These are phyloP conservation scores for Hemibagrus guttatus DNA, from an alignment of 2,797 vertebrate species.

Conservation along the genomic window DNA sequence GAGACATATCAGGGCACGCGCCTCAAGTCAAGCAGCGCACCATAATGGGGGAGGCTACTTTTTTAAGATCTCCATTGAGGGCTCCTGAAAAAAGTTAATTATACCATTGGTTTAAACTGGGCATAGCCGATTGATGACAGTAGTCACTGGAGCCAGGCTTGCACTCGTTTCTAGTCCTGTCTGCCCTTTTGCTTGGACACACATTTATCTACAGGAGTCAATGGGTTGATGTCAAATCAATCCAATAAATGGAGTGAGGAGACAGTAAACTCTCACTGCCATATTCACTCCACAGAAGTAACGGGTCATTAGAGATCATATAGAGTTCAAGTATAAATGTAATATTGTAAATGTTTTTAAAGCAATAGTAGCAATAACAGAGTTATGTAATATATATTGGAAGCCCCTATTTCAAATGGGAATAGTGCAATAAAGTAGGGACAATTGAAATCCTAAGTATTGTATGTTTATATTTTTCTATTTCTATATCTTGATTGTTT, in stretches of 20 bases:
- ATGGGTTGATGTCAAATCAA: conserved; percentile 62
- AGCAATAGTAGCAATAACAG: neutral
- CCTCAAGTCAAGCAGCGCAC: conserved; percentile 48
- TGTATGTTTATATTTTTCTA: too few relatives aligned
- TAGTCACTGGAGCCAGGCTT: conserved; percentile 51
- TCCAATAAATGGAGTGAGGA: conserved; percentile 52
- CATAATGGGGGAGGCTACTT: conserved; percentile 56
- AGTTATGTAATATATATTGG: neutral
- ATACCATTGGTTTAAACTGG: conserved; percentile 49
- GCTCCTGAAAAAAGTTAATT: conserved; percentile 52
- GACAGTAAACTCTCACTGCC: neutral
- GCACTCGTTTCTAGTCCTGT: conserved; percentile 55
- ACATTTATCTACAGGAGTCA: conserved; percentile 32
- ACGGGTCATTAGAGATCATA: neutral
- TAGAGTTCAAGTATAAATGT: neutral
- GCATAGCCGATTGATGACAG: conserved; percentile 50
- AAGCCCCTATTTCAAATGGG: too few relatives aligned
- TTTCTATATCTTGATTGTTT: too few relatives aligned
- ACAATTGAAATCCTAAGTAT: too few relatives aligned
- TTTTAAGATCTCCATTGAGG: conserved; percentile 27
- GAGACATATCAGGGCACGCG: conserved; percentile 45
- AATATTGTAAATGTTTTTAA: neutral
- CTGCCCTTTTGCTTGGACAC: conserved; percentile 24
- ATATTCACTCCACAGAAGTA: neutral
- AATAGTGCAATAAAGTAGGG: too few relatives aligned